phyloP scores from a whole-genome alignment of 64 coral and sea anemone genomes.

The Cladopsammia gracilis region DNA sequence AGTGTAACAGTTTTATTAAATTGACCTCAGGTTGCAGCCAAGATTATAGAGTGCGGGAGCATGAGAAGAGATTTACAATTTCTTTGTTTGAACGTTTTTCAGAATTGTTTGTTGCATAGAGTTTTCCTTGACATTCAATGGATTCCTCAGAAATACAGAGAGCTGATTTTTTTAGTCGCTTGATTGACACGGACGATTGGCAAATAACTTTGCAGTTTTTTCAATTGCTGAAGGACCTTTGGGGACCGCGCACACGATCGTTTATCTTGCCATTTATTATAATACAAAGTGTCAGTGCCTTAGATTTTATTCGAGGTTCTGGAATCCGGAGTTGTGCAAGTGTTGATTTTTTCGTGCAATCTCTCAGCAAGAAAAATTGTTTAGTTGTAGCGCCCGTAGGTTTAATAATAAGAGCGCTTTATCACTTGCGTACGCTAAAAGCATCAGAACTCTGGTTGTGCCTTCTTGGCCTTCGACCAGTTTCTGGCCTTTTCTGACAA shows the following conservation, averaged over 20 bases:
- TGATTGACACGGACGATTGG: constrained; percentile 50
- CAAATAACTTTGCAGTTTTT: constrained; percentile 9
- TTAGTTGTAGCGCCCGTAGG: background rate
- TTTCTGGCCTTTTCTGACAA: too few relatives aligned
- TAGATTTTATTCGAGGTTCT: constrained; percentile 39
- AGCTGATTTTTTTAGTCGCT: background rate
- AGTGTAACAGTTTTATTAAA: too few relatives aligned
- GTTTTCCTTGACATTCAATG: background rate
- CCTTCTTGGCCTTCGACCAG: background rate
- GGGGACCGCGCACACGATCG: constrained; percentile 43
- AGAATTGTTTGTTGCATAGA: background rate
- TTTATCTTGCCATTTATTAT: constrained; percentile 50
- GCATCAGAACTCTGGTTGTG: background rate
- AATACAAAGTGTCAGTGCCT: constrained; percentile 2
- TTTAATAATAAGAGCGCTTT: background rate
- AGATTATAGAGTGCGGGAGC: background rate
- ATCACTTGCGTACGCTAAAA: background rate
- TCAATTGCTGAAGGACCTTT: background rate
- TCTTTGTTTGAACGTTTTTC: background rate
- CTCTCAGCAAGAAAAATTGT: background rate
- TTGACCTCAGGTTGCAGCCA: background rate
- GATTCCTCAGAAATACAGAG: background rate
- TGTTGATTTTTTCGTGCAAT: constrained; percentile 45
- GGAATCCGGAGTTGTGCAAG: background rate
- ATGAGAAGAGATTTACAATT: constrained; percentile 6